A percentile compares a stretch with the other conserved stretches of the same genome.
Evolutionary conservation across 1,140 invertebrate species (phyloP).

Genomic region (Atopsyche davidsoni): DNA sequence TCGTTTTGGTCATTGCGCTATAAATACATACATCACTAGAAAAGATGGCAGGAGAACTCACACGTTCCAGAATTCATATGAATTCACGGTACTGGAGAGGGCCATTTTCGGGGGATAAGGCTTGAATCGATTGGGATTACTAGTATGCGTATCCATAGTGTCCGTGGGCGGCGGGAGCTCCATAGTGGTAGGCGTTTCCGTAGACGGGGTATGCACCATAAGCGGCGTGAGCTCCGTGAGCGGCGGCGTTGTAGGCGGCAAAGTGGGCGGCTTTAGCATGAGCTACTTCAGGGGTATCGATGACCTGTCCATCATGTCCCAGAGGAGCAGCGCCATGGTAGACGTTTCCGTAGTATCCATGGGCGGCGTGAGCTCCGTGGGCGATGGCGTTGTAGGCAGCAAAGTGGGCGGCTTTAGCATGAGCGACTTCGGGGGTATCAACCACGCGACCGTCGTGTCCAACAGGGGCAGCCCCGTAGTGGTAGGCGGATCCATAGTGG

Average conservation of each 20-base stretch:
- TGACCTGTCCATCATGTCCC: slow-evolving; percentile 33
- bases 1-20: too few relatives aligned
- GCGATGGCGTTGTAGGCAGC: too few relatives aligned
- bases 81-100: too few relatives aligned
- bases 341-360: slow-evolving; percentile 6
- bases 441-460: not conserved
- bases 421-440: too few relatives aligned
- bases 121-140: too few relatives aligned
- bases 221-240: not conserved
- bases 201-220: slow-evolving; percentile 26
- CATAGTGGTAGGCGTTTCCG: too few relatives aligned
- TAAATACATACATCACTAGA: too few relatives aligned
- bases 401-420: slow-evolving; percentile 7
- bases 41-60: too few relatives aligned
- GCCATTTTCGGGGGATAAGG: too few relatives aligned
- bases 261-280: slow-evolving; percentile 44
- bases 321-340: slow-evolving; percentile 32
- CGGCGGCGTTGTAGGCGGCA: slow-evolving; percentile 37
- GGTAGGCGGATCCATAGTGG: slow-evolving; percentile 18
- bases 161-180: too few relatives aligned
- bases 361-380: not conserved
- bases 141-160: too few relatives aligned
- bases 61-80: too few relatives aligned
- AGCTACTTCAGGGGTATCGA: slow-evolving; percentile 43
- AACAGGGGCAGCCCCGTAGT: not conserved